These are phyloP conservation scores for Xestoiulus laeticollis DNA, from an alignment of 2,888 invertebrate genomes.

Conservation along the genomic window DNA sequence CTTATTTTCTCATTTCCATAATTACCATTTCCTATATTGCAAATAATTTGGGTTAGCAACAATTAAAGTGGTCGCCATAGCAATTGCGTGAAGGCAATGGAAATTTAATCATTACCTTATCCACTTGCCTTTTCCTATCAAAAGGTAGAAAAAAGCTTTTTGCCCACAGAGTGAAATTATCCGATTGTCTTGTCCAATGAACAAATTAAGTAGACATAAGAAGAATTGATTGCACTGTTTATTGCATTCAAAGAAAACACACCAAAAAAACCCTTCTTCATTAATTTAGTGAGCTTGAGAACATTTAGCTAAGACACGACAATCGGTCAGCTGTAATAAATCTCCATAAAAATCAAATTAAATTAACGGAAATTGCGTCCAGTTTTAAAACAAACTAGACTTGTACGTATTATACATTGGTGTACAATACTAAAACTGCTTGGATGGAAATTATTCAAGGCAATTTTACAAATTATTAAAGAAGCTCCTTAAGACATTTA, in stretches of 20 bases:
- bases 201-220: conserved; percentile 43
- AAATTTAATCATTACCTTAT: conserved; percentile 38
- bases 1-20: background rate
- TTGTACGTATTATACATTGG: too few relatives aligned
- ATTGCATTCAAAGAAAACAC: background rate
- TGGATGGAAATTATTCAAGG: background rate
- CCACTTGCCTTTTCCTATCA: background rate
- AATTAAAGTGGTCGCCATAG: background rate
- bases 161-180: conserved; percentile 23
- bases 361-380: background rate
- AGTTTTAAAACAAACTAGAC: background rate
- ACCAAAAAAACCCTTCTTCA: background rate
- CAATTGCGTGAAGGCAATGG: conserved; percentile 1
- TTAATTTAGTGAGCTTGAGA: conserved; percentile 14
- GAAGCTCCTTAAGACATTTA: too few relatives aligned
- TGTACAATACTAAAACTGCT: background rate
- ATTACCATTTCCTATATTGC: background rate
- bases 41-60: background rate
- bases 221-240: conserved; percentile 41
- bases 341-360: conserved; percentile 35
- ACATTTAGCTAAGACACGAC: background rate
- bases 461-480: too few relatives aligned
- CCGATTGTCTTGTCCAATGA: conserved; percentile 43
- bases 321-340: background rate
- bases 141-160: conserved; percentile 2